Base-by-base conservation (phyloP, 2,888 invertebrate genomes). In the Heliconius erato region DNA sequence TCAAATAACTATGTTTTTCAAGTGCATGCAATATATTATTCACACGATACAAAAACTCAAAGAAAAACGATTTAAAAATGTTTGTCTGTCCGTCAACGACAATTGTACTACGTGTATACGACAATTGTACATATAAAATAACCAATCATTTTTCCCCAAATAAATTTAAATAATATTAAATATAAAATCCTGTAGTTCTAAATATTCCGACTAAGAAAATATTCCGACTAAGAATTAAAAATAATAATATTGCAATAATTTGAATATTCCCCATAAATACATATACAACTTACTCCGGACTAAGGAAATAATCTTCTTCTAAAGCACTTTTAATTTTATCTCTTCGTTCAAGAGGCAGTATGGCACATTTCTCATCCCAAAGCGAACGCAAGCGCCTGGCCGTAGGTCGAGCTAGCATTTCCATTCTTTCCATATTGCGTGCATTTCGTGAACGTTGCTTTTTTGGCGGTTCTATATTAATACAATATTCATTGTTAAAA, bases 311-410 rank as follows among this genome's bases (percentile, higher is more conserved):
- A 82, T 96, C 96, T 85, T 97, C 96, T 87, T 97, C 96, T 0
- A 97, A 88, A 2, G 96, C 94, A 67, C 96, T 95, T 87, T 96
- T 96, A 82, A 97, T 94, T 86, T 95, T 95, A 84, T 96, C 96
- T 44, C 95, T 91, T 67, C 96, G 91, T 0, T 96, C 95, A 2
- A 93, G 92, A 0, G 96, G 95, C 63, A 97, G 89, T 28, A 93
- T 88, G 40, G 91, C 90, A 35, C 95, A 95, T 86, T 96, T 96
- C 82, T 96, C 95, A 84, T 96, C 95, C 96, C 96, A 97, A 5
- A 96, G 90, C 4, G 93, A 94, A 16, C 96, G 93, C 67, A 97
- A 91, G 0, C 95, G 91, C 19, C 96, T 92, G 44, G 96, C 91
- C 19, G 92, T 94, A 0, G 97, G 97, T 7, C 96, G 92, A 0